Base-by-base conservation (phyloP, 2,113 vertebrate species). In the Plecturocebus donacophilus region DNA sequence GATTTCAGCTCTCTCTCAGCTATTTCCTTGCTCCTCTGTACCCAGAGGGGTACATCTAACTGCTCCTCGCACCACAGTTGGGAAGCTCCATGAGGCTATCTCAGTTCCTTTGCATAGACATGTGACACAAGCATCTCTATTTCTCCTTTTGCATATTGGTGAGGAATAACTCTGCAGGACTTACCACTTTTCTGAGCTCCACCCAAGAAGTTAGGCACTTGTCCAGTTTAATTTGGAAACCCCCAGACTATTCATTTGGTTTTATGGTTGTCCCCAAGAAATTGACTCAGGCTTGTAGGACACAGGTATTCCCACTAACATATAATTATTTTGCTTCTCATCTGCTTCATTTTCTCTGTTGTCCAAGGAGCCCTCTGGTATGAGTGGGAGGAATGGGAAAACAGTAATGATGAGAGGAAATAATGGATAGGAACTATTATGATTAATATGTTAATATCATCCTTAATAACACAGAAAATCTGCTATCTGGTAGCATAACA, bases 251-350 rank as follows among this genome's bases (percentile, higher is more conserved):
- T 77, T 14, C 42, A 6, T 95, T 94, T 58, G 56, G 27, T 85
- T 92, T 90, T 86, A 32, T 47, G 32, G 3, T 90, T 76, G 30
- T 79, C 56, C 47, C 8, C 80, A 94, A 42, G 45, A 94, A 89
- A 66, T 81, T 92, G 73, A 21, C 47, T 82, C 38, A 94, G 58
- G 14, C 47, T 32, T 32, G 32, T 83, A 42, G 17, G 32, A 75
- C 20, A 73, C 19, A 61, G 52, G 25, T 30, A 80, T 88, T 87
- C n/a, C 7, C 30, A 73, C 56, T 96, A 77, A 4, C 23, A 82
- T 83, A 81, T 52, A 56, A 80, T 84, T 70, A 17, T 58, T 93
- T 66, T 94, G 21, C 19, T 96, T 96, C 61, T 91, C 45, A 73
- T 73, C 20, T 83, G 75, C 81, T 79, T 95, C 7, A 87, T 84